A percentile compares a stretch with the other conserved stretches of the same genome.
Conservation (phyloP, 2,888 invertebrate genomes). For the Holacanthella duospinosa region DNA sequence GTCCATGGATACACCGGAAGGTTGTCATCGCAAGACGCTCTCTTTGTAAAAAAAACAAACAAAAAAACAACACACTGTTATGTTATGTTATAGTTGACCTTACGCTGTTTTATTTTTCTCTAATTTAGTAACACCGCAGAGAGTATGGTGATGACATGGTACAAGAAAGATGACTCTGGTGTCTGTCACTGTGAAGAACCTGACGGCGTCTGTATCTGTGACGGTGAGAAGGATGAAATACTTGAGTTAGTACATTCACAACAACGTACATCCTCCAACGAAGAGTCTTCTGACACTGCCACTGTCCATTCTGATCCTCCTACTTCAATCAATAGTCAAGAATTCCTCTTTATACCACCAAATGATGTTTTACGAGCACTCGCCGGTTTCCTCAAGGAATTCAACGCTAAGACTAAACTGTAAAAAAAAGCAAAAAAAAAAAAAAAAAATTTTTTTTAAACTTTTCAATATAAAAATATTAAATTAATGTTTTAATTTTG, state of each 20-base stretch:
- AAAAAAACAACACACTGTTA: no score
- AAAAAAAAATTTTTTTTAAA: neutral
- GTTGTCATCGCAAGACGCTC: neutral
- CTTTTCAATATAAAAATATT: neutral
- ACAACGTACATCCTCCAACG: neutral
- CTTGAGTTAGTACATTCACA: neutral
- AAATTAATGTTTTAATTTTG: neutral
- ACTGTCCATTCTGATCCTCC: slow-evolving; percentile 14
- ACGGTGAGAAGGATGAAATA: neutral
- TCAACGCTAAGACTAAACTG: slow-evolving; percentile 24
- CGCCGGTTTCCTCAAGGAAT: slow-evolving; percentile 28
- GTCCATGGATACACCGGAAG: neutral
- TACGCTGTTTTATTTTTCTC: no score
- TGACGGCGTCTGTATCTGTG: neutral
- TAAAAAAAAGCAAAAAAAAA: slow-evolving; percentile 2
- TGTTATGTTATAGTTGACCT: no score
- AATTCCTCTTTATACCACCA: slow-evolving; percentile 27
- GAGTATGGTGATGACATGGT: neutral
- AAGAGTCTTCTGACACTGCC: neutral
- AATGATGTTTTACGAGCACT: slow-evolving; percentile 28
- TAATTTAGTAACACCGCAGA: neutral
- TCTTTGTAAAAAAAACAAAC: neutral
- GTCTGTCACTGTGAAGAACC: neutral
- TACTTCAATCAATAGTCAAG: slow-evolving; percentile 17
- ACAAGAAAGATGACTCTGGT: neutral